phyloP scores from a whole-genome alignment of 23 tunicate species.

The Trididemnum clinides region DNA sequence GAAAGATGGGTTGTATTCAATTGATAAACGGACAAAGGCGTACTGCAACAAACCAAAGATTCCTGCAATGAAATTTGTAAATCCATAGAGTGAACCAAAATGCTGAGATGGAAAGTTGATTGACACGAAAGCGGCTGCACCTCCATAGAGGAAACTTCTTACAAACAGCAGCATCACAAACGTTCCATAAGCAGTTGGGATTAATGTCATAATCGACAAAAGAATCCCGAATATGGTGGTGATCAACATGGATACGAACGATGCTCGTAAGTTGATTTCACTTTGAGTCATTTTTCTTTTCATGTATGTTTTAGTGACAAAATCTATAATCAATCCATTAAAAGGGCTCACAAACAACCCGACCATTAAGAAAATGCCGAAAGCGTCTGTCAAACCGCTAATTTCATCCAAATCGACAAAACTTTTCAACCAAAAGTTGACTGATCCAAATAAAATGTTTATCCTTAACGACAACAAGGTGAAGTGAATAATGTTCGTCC shows the following conservation, averaged over 20 bases:
- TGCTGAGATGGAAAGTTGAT: constrained; percentile 14
- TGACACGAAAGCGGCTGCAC: constrained; percentile 10
- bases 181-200: not conserved
- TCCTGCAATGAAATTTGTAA: constrained; percentile 4
- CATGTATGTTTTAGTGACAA: not conserved
- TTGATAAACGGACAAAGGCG: not conserved
- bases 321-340: constrained; percentile 15
- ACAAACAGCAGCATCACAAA: constrained; percentile 9
- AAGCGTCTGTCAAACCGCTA: not conserved
- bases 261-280: not conserved
- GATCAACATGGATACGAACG: constrained; percentile 14
- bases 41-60: constrained; percentile 4
- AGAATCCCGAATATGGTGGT: constrained; percentile 1
- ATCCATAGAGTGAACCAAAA: constrained; percentile 26
- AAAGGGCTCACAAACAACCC: constrained; percentile 14
- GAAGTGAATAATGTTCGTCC: constrained; percentile 35
- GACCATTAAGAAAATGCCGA: not conserved
- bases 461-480: not conserved
- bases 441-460: constrained; percentile 1
- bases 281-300: not conserved
- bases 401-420: not conserved
- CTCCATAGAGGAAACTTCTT: constrained; percentile 12
- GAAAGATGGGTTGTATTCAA: not conserved
- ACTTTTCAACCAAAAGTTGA: constrained; percentile 7
- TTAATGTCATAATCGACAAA: not conserved